Evolutionary conservation across 2,888 invertebrate genomes (phyloP).

Genomic region (Altica lythri): DNA sequence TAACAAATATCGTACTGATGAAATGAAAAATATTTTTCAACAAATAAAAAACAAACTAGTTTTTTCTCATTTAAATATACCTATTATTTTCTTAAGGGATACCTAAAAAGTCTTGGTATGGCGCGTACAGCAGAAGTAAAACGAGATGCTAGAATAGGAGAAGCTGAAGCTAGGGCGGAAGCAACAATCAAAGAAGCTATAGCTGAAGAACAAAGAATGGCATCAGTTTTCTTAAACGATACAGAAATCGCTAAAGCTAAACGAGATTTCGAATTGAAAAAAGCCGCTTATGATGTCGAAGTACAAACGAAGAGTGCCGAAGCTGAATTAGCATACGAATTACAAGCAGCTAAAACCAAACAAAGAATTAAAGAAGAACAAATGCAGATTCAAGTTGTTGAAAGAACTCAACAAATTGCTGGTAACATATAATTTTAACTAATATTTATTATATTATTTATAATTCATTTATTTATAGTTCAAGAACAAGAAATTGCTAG

Average conservation of each 20-base stretch:
- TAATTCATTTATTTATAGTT: conserved; percentile 59
- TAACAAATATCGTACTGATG: too few species aligned
- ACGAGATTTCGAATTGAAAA: conserved; percentile 94
- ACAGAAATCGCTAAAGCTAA: conserved; percentile 97
- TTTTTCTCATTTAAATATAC: too few species aligned
- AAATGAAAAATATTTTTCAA: too few species aligned
- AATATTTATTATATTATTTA: conserved; percentile 3
- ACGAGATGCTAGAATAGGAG: conserved; percentile 94
- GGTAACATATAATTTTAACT: neutral
- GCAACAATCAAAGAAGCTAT: conserved; percentile 93
- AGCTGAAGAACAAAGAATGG: conserved; percentile 96
- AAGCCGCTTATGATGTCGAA: conserved; percentile 96
- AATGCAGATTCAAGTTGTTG: conserved; percentile 83
- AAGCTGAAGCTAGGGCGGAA: conserved; percentile 93
- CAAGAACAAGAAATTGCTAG: conserved; percentile 96
- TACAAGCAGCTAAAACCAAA: conserved; percentile 94
- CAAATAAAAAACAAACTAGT: neutral
- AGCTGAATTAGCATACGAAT: conserved; percentile 90
- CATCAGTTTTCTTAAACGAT: conserved; percentile 90
- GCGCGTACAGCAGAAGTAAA: conserved; percentile 94
- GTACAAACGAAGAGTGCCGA: conserved; percentile 94
- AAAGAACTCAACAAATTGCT: conserved; percentile 78
- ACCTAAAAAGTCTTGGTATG: conserved; percentile 92
- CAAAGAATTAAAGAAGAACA: conserved; percentile 92
- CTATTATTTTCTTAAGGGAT: conserved; percentile 72